Evolutionary conservation across 1,140 invertebrate genomes (phyloP), one percentile per base, ranked within the genome.

Genomic region (Parasteatoda tepidariorum): DNA sequence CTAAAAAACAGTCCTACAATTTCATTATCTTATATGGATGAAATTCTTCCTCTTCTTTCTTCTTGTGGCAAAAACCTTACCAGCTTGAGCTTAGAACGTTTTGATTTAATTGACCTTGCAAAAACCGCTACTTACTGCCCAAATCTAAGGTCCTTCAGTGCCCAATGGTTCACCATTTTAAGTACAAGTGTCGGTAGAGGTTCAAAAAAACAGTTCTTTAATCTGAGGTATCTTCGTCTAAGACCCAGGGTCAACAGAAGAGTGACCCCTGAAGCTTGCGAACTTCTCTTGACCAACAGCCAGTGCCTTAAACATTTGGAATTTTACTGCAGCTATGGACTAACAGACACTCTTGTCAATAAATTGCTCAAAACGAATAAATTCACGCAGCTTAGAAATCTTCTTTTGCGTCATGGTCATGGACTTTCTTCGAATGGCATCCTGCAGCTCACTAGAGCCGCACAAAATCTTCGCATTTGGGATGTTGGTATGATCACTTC

Each of bases 381-480:
- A 15, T 81, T 87, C 28, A 34, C 34, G 2, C 28, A 75, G 7
- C 61, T 87, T 3, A 78, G 79, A 38, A 85, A 73, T 26, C 61
- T 87, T 0, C 81, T 86, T 24, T 15, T 87, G 7, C 81, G 86
- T n/a, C 86, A 87, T 68, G 86, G 86, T 30, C 85, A 87, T 64
- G 84, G 84, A 7, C 41, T 85, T 2, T 83, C 84, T 54, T 64
- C 41, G 3, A 73, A 55, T 2, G 84, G 84, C 22, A 73, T 85
- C 28, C 54, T 48, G 1, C 70, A 74, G 22, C 13, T 85, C 7
- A 83, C 78, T 0, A 54, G 66, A 61, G 28, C 26, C 0, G 73
- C 84, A n/a, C 73, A 75, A 33, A 85, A 59, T 13, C 62, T 85
- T n/a, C 70, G 67, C 6, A 34, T 78, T 2, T 85, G 84, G 76